These are phyloP conservation scores for Vimba vimba DNA, from an alignment of 2,113 vertebrate species.

Conservation along the genomic window DNA sequence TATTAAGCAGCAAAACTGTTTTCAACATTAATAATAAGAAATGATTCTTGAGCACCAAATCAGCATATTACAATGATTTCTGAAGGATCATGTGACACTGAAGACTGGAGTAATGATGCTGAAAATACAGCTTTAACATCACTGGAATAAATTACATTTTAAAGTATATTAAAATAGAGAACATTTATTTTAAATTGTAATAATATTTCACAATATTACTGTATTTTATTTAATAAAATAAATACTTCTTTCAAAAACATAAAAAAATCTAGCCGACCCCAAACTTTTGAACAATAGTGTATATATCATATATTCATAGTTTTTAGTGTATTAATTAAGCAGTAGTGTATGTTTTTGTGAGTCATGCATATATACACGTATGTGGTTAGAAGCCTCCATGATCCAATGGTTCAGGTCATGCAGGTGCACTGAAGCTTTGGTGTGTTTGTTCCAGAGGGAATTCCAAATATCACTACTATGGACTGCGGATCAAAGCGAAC, in stretches of 20 bases:
- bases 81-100: background rate
- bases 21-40: background rate
- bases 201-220: background rate
- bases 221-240: background rate
- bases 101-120: background rate
- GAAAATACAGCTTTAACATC: background rate
- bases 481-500: slow-evolving; percentile 90
- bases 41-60: background rate
- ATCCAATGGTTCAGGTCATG: background rate
- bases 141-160: no score
- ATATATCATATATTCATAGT: background rate
- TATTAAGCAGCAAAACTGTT: background rate
- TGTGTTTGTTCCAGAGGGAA: slow-evolving; percentile 80
- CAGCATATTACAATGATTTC: background rate
- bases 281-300: background rate
- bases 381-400: background rate
- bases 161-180: no score
- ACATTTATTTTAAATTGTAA: no score
- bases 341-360: background rate
- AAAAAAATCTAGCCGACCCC: background rate
- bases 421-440: slow-evolving; percentile 34
- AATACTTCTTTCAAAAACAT: background rate
- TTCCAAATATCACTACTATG: slow-evolving; percentile 95
- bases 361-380: background rate
- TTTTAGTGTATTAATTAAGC: no score